Percentiles rank a stretch among this genome's conserved stretches.
These are phyloP conservation scores for Meloidogyne floridensis DNA, from an alignment of 1,140 invertebrate genomes.

Conservation along the genomic window DNA sequence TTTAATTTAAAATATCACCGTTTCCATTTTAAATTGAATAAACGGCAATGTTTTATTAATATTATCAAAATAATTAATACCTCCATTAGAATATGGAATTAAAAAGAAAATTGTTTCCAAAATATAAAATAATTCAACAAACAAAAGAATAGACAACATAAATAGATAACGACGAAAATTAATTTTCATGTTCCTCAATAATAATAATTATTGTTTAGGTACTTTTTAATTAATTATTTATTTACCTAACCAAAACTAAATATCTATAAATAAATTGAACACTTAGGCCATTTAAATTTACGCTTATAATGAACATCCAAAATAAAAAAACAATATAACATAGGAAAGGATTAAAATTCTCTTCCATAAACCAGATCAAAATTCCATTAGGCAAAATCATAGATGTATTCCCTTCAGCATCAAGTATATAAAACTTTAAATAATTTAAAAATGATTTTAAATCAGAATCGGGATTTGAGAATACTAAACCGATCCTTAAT, in stretches of 20 bases:
- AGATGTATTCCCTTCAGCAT: not conserved
- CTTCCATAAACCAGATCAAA: not conserved
- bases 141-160: not conserved
- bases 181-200: not conserved
- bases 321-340: not conserved
- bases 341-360: not conserved
- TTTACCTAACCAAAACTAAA: not conserved
- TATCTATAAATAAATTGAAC: not conserved
- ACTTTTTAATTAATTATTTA: not conserved
- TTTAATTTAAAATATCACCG: not conserved
- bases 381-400: not conserved
- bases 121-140: not conserved
- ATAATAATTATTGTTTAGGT: no score
- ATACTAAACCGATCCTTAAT: no score
- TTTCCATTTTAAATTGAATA: not conserved
- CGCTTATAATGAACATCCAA: not conserved
- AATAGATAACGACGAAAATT: not conserved
- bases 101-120: not conserved
- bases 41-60: not conserved
- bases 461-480: no score
- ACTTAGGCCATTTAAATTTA: not conserved
- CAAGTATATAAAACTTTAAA: not conserved
- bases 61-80: not conserved
- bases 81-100: not conserved
- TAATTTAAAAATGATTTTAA: not conserved